phyloP scores from a whole-genome alignment of 92 coral and sea anemone genomes.

The Epizoanthus ramosus region DNA sequence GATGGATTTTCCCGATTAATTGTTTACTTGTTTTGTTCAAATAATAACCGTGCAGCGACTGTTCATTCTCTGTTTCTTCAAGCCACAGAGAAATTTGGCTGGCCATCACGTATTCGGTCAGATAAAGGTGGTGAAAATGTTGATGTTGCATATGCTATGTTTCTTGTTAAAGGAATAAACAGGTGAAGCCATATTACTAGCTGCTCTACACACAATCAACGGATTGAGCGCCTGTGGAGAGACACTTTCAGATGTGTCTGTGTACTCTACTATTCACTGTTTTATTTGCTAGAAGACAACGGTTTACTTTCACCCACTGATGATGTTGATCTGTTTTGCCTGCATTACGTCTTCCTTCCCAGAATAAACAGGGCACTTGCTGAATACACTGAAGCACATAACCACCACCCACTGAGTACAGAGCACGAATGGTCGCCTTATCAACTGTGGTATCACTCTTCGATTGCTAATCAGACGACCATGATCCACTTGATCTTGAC shows the following conservation, averaged over 20 bases:
- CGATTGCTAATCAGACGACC: slow-evolving; percentile 32
- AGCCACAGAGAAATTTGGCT: slow-evolving; percentile 50
- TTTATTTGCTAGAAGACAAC: slow-evolving; percentile 45
- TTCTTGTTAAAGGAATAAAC: slow-evolving; percentile 38
- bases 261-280: slow-evolving; percentile 46
- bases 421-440: slow-evolving; percentile 56
- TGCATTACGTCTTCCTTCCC: slow-evolving; percentile 43
- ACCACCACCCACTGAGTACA: slow-evolving; percentile 53
- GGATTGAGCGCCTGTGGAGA: slow-evolving; percentile 50
- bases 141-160: slow-evolving; percentile 52
- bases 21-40: slow-evolving; percentile 38
- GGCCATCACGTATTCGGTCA: slow-evolving; percentile 47
- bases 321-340: slow-evolving; percentile 52
- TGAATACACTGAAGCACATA: slow-evolving; percentile 45
- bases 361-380: slow-evolving; percentile 47
- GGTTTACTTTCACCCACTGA: slow-evolving; percentile 42
- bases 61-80: slow-evolving; percentile 7
- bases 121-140: slow-evolving; percentile 58
- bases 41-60: slow-evolving; percentile 52
- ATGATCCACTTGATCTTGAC: slow-evolving; percentile 43
- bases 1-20: slow-evolving; percentile 24
- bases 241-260: slow-evolving; percentile 53
- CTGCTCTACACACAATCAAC: slow-evolving; percentile 49
- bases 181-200: slow-evolving; percentile 52
- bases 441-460: slow-evolving; percentile 46